A percentile compares a stretch with the other conserved stretches of the same genome.
Evolutionary conservation across 2,797 vertebrate genomes (phyloP).

Genomic region (Malurus leucopterus): DNA sequence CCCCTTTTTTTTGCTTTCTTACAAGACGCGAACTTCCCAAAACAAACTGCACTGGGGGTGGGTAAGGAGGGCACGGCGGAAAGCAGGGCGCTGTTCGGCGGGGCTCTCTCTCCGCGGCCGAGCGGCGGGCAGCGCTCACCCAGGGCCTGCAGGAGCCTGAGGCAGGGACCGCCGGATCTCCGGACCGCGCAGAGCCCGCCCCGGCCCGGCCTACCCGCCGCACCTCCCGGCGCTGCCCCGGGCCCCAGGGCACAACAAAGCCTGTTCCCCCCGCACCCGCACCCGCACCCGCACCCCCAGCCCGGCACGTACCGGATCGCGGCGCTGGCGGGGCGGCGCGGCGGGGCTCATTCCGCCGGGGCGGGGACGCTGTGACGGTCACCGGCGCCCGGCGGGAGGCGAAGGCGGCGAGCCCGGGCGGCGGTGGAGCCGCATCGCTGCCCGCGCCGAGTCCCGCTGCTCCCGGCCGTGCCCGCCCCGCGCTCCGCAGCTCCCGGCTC

Average conservation of each 20-base stretch:
- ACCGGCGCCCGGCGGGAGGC: background rate
- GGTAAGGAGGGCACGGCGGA: background rate
- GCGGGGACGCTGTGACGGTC: background rate
- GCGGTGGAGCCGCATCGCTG: background rate
- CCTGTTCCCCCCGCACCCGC: background rate
- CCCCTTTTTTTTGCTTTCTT: fast-evolving
- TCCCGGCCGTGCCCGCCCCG: background rate
- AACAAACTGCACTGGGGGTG: fast-evolving
- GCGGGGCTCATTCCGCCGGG: conserved; percentile 4
- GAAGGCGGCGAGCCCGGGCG: background rate
- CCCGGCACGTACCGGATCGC: background rate
- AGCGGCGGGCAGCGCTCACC: background rate
- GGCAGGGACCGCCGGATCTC: background rate
- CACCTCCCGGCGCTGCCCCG: background rate
- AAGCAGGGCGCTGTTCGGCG: fast-evolving
- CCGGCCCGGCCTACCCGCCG: background rate
- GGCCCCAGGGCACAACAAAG: background rate
- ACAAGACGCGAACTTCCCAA: background rate
- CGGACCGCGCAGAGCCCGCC: background rate
- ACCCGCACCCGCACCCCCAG: background rate
- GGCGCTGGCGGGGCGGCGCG: background rate
- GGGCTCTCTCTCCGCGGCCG: background rate
- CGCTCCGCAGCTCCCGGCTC: background rate
- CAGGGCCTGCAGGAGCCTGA: background rate
- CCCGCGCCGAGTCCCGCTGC: background rate